phyloP scores from a whole-genome alignment of 2,888 invertebrate genomes.

The Micoletzkya japonica region DNA sequence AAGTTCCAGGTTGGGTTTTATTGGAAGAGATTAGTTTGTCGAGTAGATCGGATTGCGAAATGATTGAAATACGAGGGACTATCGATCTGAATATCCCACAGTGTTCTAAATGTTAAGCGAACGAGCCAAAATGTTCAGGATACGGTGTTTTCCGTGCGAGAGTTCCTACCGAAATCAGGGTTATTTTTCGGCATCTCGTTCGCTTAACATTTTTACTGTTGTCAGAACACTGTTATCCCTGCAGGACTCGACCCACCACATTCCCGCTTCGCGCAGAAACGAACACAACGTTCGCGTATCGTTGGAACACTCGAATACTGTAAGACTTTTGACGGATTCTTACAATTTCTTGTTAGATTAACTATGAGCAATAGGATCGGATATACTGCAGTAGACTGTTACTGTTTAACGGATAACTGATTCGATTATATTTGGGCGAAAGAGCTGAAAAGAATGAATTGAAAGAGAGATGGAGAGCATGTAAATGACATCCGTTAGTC shows the following conservation, averaged over 20 bases:
- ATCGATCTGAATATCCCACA: too few relatives aligned
- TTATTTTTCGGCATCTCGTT: too few relatives aligned
- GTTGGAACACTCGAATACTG: slow-evolving; percentile 25
- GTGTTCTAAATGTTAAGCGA: too few relatives aligned
- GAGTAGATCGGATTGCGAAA: too few relatives aligned
- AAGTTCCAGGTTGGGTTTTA: slow-evolving; percentile 21
- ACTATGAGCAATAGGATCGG: background rate
- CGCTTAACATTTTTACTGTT: background rate
- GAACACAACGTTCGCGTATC: slow-evolving; percentile 22
- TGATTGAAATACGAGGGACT: too few relatives aligned
- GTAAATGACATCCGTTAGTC: too few relatives aligned
- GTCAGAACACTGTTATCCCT: background rate
- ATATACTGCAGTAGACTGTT: background rate
- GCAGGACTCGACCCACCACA: slow-evolving; percentile 27
- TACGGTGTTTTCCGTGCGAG: too few relatives aligned
- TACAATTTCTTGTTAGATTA: background rate
- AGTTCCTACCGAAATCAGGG: too few relatives aligned
- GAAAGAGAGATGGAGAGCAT: background rate
- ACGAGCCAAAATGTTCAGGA: too few relatives aligned
- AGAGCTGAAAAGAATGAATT: background rate
- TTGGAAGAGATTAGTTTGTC: background rate
- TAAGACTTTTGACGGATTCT: background rate
- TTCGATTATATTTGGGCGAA: too few relatives aligned
- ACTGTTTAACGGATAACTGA: background rate
- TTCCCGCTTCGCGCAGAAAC: background rate